Evolutionary conservation across 2,113 vertebrate species (phyloP).

Genomic region (Pogona vitticeps): DNA sequence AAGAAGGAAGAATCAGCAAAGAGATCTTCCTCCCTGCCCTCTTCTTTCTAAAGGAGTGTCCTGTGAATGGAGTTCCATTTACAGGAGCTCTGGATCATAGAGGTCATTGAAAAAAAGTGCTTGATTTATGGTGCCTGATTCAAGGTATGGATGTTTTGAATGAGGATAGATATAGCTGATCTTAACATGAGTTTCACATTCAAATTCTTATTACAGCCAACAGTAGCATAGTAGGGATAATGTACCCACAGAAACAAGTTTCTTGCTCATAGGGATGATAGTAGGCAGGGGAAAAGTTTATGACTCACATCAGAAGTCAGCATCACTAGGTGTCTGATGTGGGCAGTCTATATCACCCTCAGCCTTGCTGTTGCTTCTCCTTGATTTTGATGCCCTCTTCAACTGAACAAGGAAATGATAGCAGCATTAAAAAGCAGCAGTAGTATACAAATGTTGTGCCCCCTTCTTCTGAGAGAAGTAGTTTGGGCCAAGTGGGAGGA

Average conservation of each 20-base stretch:
- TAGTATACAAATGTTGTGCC: not conserved
- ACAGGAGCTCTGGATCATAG: not conserved
- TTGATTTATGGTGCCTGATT: not conserved
- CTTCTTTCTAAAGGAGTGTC: not conserved
- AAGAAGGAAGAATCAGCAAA: not conserved
- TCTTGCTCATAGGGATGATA: not conserved
- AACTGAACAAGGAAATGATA: not conserved
- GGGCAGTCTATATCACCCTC: no score
- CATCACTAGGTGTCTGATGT: no score
- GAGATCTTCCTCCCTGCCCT: not conserved
- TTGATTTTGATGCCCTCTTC: not conserved
- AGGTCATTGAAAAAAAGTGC: not conserved
- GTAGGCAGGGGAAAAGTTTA: no score
- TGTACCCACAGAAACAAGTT: not conserved
- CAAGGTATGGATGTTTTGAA: not conserved
- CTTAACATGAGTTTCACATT: not conserved
- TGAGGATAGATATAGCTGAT: not conserved
- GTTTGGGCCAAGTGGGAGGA: not conserved
- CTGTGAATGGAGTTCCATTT: not conserved
- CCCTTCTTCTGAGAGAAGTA: not conserved
- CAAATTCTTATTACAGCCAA: no score
- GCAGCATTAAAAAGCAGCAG: not conserved
- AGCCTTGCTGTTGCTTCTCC: not conserved
- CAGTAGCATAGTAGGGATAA: not conserved
- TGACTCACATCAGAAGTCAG: no score